Base-by-base conservation (phyloP, 2,888 invertebrate species). In the Drosophila affinis region DNA sequence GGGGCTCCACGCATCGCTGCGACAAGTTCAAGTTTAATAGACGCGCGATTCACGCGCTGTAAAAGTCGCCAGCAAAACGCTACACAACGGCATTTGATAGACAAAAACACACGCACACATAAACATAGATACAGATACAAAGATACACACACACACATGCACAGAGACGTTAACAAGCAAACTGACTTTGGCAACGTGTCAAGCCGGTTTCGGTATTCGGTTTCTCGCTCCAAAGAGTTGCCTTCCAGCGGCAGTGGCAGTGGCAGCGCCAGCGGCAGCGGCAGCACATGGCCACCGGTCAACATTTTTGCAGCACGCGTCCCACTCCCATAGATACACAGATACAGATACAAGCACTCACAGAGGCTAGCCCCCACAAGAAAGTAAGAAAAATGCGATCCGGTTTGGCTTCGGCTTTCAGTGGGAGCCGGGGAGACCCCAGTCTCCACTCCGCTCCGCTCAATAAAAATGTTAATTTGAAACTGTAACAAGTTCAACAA, bases 141-240 rank as follows among this genome's bases (percentile, higher is more conserved):
- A 27, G 29, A 48, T 6, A 34, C 24, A 27, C 29, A 48, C n/a
- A 45, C 24, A 32, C 21, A 54, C 45, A 24, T 4, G 53, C 47
- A 52, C 17, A 47, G 46, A 53, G 62, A 53, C 53, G 64, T 57
- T 69, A 62, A 54, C 46, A 32, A 32, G 18, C 39, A 49, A 48
- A 67, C 81, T 70, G 69, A 81, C 85, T 81, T 87, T 87, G 81
- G 81, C 87, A 82, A 82, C 85, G 85, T 82, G 81, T 82, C 85
- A 81, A 82, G 81, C 81, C 81, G 81, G 81, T 82, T 81, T 80
- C 49, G 48, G 59, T 60, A 48, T 62, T 48, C 18, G 27, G 44
- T 72, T 45, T 72, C 54, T 17, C 18, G 46, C 34, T 24, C 39
- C 12, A 44, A 48, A 45, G 60, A 24, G 48, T 39, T 53, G 24